These are phyloP conservation scores for Myxocyprinus asiaticus DNA, from an alignment of 2,113 vertebrate genomes.

Conservation along the genomic window DNA sequence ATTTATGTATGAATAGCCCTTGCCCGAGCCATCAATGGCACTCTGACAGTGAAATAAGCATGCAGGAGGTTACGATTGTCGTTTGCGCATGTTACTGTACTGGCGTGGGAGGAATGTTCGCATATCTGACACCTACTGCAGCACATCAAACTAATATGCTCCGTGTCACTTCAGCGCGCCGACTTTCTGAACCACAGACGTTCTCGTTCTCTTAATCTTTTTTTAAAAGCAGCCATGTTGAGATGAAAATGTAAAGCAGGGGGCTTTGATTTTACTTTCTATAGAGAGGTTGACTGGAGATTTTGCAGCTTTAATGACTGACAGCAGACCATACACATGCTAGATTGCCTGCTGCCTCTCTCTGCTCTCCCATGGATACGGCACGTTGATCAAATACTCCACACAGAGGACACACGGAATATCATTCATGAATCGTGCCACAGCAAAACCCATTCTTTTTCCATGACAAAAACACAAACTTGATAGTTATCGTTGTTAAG, in stretches of 20 bases:
- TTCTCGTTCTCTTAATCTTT: constrained; percentile 1
- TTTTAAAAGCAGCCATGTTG: constrained; percentile 12
- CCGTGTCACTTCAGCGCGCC: background rate
- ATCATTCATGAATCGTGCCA: constrained; percentile 34
- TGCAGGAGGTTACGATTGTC: constrained; percentile 55
- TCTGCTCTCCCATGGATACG: constrained; percentile 17
- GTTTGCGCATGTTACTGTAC: constrained; percentile 3
- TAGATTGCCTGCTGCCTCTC: constrained; percentile 24
- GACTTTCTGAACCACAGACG: constrained; percentile 12
- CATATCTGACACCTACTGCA: constrained; percentile 33
- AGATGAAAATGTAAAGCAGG: background rate
- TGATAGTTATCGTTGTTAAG: no score
- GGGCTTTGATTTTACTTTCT: constrained; percentile 13
- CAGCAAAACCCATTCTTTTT: background rate
- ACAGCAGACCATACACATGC: background rate
- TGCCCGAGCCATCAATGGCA: constrained; percentile 66
- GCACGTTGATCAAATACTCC: constrained; percentile 52
- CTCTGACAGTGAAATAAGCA: constrained; percentile 64
- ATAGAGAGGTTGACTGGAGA: background rate
- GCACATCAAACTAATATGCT: constrained; percentile 25
- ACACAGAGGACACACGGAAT: constrained; percentile 6
- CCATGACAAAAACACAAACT: background rate
- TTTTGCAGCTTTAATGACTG: constrained; percentile 22
- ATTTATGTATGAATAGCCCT: constrained; percentile 72
- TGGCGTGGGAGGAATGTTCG: background rate